Evolutionary conservation across 2,797 vertebrate genomes (phyloP), one percentile per base, ranked within the genome.

Genomic region (Gadopsis marmoratus): DNA sequence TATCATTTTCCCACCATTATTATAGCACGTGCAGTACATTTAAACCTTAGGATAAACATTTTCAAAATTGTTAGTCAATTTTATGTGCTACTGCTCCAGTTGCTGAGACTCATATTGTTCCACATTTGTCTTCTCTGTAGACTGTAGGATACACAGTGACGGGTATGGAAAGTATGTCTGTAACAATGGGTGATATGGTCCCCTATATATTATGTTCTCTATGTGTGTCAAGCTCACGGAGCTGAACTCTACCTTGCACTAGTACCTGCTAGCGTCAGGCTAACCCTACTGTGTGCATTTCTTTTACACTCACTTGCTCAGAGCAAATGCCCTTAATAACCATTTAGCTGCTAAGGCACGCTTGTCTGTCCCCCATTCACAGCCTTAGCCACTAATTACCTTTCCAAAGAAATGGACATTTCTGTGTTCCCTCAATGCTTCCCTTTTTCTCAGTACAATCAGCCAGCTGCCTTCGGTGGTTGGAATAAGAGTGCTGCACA

Each of bases 311-410:
- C 89, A 73, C 86, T 89, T 87, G 84, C 85, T 86, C 85, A 73
- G 88, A 91, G 91, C 81, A 89, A 94, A 94, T 90, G 91, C 83
- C 87, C 89, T 94, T 94, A 94, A 93, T 92, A 95, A 93, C 91
- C 93, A 94, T 95, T 94, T 94, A 94, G 91, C 90, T 93, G 93
- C 94, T 86, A 86, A 88, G 87, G 93, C 94, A 94, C 88, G 92
- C 90, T 87, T 84, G 92, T 89, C 91, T 89, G 86, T 92, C 86
- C 84, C 76, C 88, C 83, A 93, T 93, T 94, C 93, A 93, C 89
- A 91, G 86, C 87, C 85, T 83, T 86, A 86, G 87, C 84, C 71
- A 83, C 92, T 94, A 95, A 94, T 95, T 93, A 94, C 93, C 89
- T 93, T 93, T 91, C 91, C 71, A 86, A 93, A 88, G 90, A 91